Base-by-base conservation (phyloP, 2,113 vertebrate species). In the Otis tarda region DNA sequence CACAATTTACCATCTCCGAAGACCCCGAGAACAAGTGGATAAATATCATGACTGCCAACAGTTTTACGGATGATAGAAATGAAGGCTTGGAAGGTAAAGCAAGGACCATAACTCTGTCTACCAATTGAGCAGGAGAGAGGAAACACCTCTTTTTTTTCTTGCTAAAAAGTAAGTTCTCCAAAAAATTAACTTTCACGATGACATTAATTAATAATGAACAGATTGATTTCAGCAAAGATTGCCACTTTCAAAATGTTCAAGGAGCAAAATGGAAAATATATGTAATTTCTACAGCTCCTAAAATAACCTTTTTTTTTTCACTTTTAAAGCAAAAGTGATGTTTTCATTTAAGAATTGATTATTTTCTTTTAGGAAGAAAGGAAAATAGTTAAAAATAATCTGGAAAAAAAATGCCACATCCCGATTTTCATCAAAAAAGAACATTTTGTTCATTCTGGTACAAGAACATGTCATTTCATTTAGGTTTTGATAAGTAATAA, bases 361-460 rank as follows among this genome's bases (percentile, higher is more conserved):
- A 43, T 92, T 95, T 88, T 83, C 27, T 74, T 63, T 37, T 19
- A 74, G 25, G 43, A 83, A 74, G 23, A 74, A 90, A 74, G 22
- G 19, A 57, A 81, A 94, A 84, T 7, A 71, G 21, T 84, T 67
- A 25, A 64, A 91, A 94, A 67, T 68, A 75, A 2, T 86, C 52
- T 70, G 59, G 78, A 84, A 71, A 49, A 12, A 87, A 60, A 87
- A 78, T 60, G 30, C 19, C 7, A 30, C 71, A 68, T 92, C 68
- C 76, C 8, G 56, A 0, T 87, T 94, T 75, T 91, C 73, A 87
- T 84, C 30, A 60, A 67, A 97, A 97, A 91, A 83, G 80, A 84
- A 89, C 65, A 49, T 81, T 87, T 65, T 92, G 33, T 87, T 96
- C 65, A 31, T 71, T 89, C 35, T 65, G 67, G 57, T 53, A 76